Conservation (phyloP, 2,113 vertebrate species). For the Syngnathus typhle region DNA sequence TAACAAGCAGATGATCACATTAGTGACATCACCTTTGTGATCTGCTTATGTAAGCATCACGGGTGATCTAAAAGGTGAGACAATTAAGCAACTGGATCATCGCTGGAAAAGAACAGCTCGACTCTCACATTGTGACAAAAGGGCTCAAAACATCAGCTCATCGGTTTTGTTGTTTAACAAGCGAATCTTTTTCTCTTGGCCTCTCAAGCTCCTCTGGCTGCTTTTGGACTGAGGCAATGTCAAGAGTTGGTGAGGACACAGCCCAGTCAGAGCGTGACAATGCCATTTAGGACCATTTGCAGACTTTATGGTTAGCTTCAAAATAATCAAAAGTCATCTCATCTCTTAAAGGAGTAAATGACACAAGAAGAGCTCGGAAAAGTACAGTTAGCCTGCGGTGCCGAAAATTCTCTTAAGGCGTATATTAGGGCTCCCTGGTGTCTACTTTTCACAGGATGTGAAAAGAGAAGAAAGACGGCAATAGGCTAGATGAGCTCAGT, state of each 20-base stretch:
- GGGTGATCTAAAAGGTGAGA: not conserved
- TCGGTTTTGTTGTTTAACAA: conserved; percentile 33
- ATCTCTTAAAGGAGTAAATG: not conserved
- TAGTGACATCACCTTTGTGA: not conserved
- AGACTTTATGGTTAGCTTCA: not conserved
- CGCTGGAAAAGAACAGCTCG: conserved; percentile 20
- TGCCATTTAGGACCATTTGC: not conserved
- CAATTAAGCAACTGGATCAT: not conserved
- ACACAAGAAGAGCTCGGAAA: too few relatives aligned
- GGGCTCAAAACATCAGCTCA: conserved; percentile 23
- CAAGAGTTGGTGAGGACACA: conserved; percentile 11
- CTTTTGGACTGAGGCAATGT: conserved; percentile 13
- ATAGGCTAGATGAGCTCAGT: conserved; percentile 7
- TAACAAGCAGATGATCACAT: not conserved
- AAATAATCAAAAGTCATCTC: not conserved
- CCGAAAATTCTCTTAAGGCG: too few relatives aligned
- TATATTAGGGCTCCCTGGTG: not conserved
- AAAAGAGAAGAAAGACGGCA: not conserved
- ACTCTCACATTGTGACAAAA: conserved; percentile 18
- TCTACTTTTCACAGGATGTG: not conserved
- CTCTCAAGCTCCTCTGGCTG: conserved; percentile 9
- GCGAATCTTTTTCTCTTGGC: conserved; percentile 1
- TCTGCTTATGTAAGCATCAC: not conserved
- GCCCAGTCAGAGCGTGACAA: conserved; percentile 1
- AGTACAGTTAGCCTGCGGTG: too few relatives aligned